A percentile compares a stretch with the other conserved stretches of the same genome.
Evolutionary conservation across 2,113 vertebrate genomes (phyloP).

Genomic region (Atrichornis clamosus): DNA sequence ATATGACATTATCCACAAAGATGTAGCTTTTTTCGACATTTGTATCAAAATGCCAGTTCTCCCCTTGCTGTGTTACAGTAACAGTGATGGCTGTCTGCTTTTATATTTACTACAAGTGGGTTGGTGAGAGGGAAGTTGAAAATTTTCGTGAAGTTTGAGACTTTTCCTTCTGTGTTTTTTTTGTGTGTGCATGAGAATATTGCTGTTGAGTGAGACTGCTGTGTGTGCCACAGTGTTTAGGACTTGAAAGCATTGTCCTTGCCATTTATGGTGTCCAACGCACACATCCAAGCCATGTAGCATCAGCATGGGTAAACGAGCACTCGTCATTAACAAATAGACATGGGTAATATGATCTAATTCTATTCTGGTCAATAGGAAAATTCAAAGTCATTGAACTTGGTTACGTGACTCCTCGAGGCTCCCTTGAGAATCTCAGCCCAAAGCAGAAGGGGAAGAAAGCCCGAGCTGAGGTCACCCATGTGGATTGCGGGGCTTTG

Average conservation of each 20-base stretch:
- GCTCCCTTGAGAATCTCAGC: conserved; percentile 30
- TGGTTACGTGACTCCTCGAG: not conserved
- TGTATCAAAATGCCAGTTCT: not conserved
- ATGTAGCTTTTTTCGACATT: not conserved
- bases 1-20: not conserved
- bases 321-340: not conserved
- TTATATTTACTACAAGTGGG: not conserved
- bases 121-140: not conserved
- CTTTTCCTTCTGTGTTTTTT: not conserved
- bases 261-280: conserved; percentile 40
- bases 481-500: not conserved
- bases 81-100: not conserved
- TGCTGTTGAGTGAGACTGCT: not conserved
- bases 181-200: not conserved
- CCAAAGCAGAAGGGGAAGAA: not conserved
- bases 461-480: not conserved
- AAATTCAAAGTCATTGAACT: conserved; percentile 5
- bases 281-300: not conserved
- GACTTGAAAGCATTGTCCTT: not conserved
- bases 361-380: conserved; percentile 59
- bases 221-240: not conserved
- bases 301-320: not conserved
- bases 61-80: not conserved
- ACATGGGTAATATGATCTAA: conserved; percentile 30
- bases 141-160: not conserved